Conservation (phyloP, 2,797 vertebrate genomes). For the Neomorphus geoffroyi region DNA sequence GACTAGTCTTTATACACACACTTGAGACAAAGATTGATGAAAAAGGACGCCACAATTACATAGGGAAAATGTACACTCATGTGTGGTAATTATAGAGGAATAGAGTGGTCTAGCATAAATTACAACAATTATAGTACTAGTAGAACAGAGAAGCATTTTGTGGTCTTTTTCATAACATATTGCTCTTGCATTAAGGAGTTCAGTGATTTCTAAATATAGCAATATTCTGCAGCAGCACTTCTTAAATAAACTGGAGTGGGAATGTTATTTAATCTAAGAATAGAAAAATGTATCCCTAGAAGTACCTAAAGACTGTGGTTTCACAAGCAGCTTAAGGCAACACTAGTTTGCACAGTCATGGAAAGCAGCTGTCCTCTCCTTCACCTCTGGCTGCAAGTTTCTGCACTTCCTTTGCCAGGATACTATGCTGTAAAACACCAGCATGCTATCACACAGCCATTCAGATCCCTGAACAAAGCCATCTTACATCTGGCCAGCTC, state of each 20-base stretch:
- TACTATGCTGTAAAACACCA: background rate
- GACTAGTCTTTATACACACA: background rate
- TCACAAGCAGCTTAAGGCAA: background rate
- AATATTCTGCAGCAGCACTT: background rate
- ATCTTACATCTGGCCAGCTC: background rate
- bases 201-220: constrained; percentile 24
- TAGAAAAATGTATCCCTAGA: background rate
- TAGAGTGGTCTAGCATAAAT: background rate
- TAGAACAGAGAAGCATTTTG: background rate
- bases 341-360: background rate
- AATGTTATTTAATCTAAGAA: constrained; percentile 30
- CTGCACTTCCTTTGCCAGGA: background rate
- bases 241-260: constrained; percentile 1
- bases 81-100: background rate
- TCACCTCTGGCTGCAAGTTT: background rate
- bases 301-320: background rate
- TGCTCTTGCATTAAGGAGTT: background rate
- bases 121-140: background rate
- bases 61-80: background rate
- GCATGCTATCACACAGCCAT: background rate
- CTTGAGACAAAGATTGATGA: background rate
- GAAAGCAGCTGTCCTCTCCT: background rate
- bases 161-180: background rate
- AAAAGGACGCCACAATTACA: background rate
- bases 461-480: background rate